phyloP scores from a whole-genome alignment of 1,140 invertebrate genomes.

The Danaus plexippus region DNA sequence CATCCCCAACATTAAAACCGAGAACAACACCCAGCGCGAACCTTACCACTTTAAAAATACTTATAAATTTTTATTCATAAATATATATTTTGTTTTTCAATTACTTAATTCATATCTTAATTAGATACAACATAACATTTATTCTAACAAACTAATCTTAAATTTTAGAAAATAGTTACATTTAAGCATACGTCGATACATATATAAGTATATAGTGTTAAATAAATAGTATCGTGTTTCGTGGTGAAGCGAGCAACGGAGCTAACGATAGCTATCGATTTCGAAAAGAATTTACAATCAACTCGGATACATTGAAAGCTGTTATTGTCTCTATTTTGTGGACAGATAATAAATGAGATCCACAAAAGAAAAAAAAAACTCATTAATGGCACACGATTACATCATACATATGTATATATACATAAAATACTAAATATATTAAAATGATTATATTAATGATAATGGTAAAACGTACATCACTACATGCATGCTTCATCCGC shows the following conservation, averaged over 20 bases:
- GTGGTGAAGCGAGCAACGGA: conserved; percentile 21
- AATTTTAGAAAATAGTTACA: conserved; percentile 53
- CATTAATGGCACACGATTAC: conserved; percentile 35
- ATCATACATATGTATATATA: conserved; percentile 5
- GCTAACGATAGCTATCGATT: conserved; percentile 24
- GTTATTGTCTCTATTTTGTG: conserved; percentile 38
- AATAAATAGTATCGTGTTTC: conserved; percentile 31
- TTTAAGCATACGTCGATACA: conserved; percentile 33
- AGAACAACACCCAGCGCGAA: conserved; percentile 54
- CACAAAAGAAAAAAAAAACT: conserved; percentile 20
- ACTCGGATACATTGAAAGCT: conserved; percentile 48
- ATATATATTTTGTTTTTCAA: conserved; percentile 44
- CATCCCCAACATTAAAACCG: conserved; percentile 52
- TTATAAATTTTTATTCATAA: conserved; percentile 59
- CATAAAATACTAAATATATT: not conserved
- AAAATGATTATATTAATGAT: too few relatives aligned
- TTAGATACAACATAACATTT: conserved; percentile 49
- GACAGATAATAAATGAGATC: conserved; percentile 18
- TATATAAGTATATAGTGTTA: conserved; percentile 23
- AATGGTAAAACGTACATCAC: too few relatives aligned
- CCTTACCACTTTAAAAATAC: conserved; percentile 50
- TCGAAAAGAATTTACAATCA: conserved; percentile 28
- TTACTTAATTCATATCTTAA: conserved; percentile 56
- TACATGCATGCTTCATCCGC: too few relatives aligned
- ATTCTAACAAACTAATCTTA: conserved; percentile 59